These are phyloP conservation scores for Cyprinodon variegatus DNA, from an alignment of 2,113 vertebrate genomes.

Conservation along the genomic window DNA sequence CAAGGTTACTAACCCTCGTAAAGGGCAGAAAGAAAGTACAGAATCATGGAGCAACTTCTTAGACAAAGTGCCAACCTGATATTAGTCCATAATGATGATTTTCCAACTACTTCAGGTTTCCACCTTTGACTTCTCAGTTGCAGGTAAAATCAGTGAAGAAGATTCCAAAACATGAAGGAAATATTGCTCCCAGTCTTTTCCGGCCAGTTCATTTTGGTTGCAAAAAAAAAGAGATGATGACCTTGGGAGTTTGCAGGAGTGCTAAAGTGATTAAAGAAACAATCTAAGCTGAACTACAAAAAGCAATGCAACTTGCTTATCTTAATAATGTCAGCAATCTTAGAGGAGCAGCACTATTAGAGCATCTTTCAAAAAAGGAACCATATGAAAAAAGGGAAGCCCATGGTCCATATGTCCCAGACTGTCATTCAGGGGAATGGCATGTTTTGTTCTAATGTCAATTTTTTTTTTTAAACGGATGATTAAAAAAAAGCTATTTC, in stretches of 20 bases:
- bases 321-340: neutral
- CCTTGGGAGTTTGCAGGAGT: neutral
- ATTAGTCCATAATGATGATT: constrained; percentile 8
- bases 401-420: no score
- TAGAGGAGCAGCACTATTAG: neutral
- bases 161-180: neutral
- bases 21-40: constrained; percentile 19
- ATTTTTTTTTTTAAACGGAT: no score
- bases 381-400: no score
- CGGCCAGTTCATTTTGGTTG: neutral
- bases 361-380: no score
- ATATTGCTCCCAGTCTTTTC: neutral
- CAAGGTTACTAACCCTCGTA: constrained; percentile 58
- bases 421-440: no score
- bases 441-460: no score
- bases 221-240: neutral
- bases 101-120: neutral
- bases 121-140: neutral
- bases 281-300: neutral
- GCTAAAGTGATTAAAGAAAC: neutral
- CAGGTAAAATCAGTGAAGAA: neutral
- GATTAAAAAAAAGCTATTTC: no score
- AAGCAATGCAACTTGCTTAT: neutral
- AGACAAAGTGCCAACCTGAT: constrained; percentile 7
- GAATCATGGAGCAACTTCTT: constrained; percentile 22